Conservation (phyloP, 2,797 vertebrate species). For the Manis pentadactyla region DNA sequence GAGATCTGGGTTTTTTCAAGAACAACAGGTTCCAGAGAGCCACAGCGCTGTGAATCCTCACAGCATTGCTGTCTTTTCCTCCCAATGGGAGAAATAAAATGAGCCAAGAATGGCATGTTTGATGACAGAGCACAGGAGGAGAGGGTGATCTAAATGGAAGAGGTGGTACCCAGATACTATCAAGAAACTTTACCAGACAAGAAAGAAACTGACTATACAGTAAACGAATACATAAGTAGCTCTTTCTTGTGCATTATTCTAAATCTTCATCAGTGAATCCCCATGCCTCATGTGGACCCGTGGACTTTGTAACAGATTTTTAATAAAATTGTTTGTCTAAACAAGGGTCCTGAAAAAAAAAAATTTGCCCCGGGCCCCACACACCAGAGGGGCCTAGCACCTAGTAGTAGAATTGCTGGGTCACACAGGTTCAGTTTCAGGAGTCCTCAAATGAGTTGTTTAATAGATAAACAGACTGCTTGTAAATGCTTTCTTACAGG, state of each 20-base stretch:
- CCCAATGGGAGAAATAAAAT: neutral
- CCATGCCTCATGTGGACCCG: neutral
- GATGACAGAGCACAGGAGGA: neutral
- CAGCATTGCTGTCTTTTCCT: neutral
- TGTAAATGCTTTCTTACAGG: neutral
- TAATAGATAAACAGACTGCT: neutral
- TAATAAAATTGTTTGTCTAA: neutral
- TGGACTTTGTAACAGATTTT: neutral
- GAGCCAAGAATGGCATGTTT: neutral
- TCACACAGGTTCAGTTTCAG: neutral
- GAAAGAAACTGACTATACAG: neutral
- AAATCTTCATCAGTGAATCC: neutral
- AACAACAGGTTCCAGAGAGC: neutral
- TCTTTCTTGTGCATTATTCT: neutral
- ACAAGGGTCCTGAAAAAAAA: neutral
- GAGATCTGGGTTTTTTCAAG: neutral
- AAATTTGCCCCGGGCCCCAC: neutral
- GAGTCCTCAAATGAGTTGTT: neutral
- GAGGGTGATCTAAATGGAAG: neutral
- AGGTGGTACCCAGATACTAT: neutral
- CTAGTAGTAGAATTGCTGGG: neutral
- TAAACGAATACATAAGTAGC: neutral
- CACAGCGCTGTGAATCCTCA: neutral
- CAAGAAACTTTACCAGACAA: neutral
- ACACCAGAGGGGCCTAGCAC: neutral